These are phyloP conservation scores for Nipponia nippon DNA, from an alignment of 2,113 vertebrate species.

Conservation along the genomic window DNA sequence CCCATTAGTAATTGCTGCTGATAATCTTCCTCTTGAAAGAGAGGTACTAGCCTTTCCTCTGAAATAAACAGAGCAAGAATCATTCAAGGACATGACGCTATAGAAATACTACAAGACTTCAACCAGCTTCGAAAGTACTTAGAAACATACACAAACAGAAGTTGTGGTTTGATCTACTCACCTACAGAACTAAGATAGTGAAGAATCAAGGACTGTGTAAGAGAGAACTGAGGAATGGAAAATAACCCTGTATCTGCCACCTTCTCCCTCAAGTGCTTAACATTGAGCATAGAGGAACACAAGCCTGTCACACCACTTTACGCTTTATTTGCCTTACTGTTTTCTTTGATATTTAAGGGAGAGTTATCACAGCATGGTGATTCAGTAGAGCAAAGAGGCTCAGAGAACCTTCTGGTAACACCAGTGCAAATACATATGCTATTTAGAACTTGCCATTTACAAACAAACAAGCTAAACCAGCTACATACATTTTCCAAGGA, in stretches of 20 bases:
- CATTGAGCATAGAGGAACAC: background rate
- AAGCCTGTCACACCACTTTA: background rate
- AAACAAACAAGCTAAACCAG: background rate
- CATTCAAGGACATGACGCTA: background rate
- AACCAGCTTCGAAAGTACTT: background rate
- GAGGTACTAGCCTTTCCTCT: conserved; percentile 85
- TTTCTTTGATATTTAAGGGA: background rate
- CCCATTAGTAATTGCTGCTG: conserved; percentile 86
- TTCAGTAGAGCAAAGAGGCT: background rate
- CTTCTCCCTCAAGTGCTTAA: background rate
- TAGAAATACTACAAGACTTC: background rate
- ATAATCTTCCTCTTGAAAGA: conserved; percentile 90
- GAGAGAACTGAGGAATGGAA: background rate
- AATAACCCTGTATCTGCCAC: background rate
- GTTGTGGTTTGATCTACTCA: background rate
- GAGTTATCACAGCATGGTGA: background rate
- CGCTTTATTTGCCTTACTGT: background rate
- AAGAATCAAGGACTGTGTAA: background rate
- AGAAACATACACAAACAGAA: background rate
- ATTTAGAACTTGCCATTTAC: background rate
- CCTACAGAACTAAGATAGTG: background rate
- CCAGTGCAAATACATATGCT: background rate
- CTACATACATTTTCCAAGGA: background rate
- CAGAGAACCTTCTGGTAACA: background rate
- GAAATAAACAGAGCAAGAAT: conserved; percentile 38